Percentiles rank a stretch among this genome's conserved stretches.
Evolutionary conservation across 2,797 vertebrate genomes (phyloP).

Genomic region (Bradypodion ventrale): DNA sequence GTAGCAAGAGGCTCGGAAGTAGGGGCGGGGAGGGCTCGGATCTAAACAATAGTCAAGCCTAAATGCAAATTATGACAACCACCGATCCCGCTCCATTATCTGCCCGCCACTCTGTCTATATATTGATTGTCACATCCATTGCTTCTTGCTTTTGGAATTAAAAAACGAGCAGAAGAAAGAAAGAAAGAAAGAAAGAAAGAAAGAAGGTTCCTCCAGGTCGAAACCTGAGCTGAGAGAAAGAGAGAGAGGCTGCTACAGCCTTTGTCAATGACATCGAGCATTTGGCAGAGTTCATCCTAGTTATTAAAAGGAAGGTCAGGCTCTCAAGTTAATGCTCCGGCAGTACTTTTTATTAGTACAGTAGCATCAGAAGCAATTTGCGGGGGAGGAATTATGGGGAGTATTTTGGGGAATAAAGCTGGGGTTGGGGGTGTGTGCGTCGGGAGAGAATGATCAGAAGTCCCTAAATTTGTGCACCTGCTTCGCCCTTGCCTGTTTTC

Average conservation of each 20-base stretch:
- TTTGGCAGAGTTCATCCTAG: neutral
- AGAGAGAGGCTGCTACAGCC: neutral
- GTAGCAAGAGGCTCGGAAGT: neutral
- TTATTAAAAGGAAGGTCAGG: neutral
- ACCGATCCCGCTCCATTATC: constrained; percentile 64
- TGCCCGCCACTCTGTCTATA: constrained; percentile 60
- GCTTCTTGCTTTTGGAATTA: constrained; percentile 57
- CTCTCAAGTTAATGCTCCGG: no score
- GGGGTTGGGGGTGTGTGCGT: no score
- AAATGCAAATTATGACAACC: constrained; percentile 68
- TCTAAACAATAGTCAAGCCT: constrained; percentile 66
- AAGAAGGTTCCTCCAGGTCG: constrained; percentile 49
- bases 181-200: constrained; percentile 36
- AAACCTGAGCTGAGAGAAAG: neutral
- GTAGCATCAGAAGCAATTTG: no score
- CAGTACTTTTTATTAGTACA: no score
- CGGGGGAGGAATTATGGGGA: neutral
- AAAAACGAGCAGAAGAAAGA: no score
- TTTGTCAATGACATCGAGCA: neutral
- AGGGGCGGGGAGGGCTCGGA: constrained; percentile 19
- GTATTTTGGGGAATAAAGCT: no score
- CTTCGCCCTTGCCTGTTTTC: neutral
- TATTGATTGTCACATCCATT: constrained; percentile 67
- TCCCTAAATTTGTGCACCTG: neutral
- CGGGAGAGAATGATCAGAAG: neutral